Evolutionary conservation across 2,113 vertebrate species (phyloP).

Genomic region (Colossoma macropomum): DNA sequence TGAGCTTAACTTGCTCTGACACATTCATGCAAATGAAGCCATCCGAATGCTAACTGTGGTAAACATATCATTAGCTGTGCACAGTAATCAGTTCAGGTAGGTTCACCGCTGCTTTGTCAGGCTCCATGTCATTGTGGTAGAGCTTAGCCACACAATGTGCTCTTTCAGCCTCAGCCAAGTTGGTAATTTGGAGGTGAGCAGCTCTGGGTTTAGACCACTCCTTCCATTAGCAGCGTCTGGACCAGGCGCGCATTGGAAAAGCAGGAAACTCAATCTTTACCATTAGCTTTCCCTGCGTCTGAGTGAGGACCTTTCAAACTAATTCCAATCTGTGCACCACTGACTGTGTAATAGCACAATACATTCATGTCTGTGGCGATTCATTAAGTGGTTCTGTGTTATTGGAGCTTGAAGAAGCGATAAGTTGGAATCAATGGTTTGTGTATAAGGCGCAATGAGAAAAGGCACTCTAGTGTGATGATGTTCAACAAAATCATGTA

Average conservation of each 20-base stretch:
- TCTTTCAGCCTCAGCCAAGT: constrained; percentile 65
- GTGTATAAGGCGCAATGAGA: constrained; percentile 13
- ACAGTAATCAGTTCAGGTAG: constrained; percentile 50
- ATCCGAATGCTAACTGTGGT: constrained; percentile 7
- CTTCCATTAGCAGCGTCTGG: constrained; percentile 59
- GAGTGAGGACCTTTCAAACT: constrained; percentile 48
- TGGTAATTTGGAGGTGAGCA: constrained; percentile 58
- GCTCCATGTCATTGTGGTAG: constrained; percentile 49
- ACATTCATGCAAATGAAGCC: constrained; percentile 23
- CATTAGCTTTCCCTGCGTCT: constrained; percentile 48
- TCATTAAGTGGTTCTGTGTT: constrained; percentile 41
- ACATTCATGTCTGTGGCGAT: constrained; percentile 35
- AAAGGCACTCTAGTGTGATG: constrained; percentile 15
- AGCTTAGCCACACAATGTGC: constrained; percentile 59
- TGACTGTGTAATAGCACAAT: constrained; percentile 34
- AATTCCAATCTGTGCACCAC: constrained; percentile 47
- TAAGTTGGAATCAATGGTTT: constrained; percentile 14
- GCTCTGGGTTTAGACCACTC: constrained; percentile 56
- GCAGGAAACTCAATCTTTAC: constrained; percentile 59
- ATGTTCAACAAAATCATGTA: constrained; percentile 32
- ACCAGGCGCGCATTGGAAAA: constrained; percentile 35
- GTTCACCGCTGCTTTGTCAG: constrained; percentile 40
- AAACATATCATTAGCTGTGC: constrained; percentile 40
- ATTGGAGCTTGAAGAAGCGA: constrained; percentile 22
- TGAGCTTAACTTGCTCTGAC: constrained; percentile 22